Percentiles rank a stretch among this genome's conserved stretches.
These are phyloP conservation scores for Norana najaformis DNA, from an alignment of 2,888 invertebrate genomes.

Conservation along the genomic window DNA sequence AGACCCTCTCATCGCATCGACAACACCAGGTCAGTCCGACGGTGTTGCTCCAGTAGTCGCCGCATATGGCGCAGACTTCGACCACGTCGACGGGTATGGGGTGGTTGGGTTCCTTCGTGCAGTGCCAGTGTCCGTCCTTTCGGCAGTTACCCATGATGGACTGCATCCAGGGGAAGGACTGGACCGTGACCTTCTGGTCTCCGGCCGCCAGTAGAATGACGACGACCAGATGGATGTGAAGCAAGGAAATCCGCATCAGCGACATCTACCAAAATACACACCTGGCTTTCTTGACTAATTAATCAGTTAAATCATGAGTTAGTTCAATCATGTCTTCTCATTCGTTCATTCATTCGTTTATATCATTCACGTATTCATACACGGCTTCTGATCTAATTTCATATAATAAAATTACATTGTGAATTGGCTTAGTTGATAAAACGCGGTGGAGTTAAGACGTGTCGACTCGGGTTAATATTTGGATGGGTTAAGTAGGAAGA, in stretches of 20 bases:
- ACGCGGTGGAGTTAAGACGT: too few relatives aligned
- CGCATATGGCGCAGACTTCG: slow-evolving; percentile 27
- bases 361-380: too few relatives aligned
- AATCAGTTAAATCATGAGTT: too few relatives aligned
- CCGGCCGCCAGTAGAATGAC: background rate
- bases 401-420: too few relatives aligned
- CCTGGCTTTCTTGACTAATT: too few relatives aligned
- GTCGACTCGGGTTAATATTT: too few relatives aligned
- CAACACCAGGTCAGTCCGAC: slow-evolving; percentile 34
- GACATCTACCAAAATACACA: background rate
- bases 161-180: slow-evolving; percentile 10
- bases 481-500: too few relatives aligned
- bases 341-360: too few relatives aligned
- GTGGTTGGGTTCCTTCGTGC: background rate
- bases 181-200: background rate
- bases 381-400: too few relatives aligned
- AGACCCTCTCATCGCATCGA: slow-evolving; percentile 27
- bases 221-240: background rate
- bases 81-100: background rate
- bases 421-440: too few relatives aligned
- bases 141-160: background rate
- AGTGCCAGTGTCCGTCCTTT: background rate
- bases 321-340: too few relatives aligned
- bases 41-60: slow-evolving; percentile 30
- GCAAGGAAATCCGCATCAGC: background rate